A percentile compares a stretch with the other conserved stretches of the same genome.
These are phyloP conservation scores for Scelioninae gen. 2 DNA, from an alignment of 2,888 invertebrate species.

Conservation along the genomic window DNA sequence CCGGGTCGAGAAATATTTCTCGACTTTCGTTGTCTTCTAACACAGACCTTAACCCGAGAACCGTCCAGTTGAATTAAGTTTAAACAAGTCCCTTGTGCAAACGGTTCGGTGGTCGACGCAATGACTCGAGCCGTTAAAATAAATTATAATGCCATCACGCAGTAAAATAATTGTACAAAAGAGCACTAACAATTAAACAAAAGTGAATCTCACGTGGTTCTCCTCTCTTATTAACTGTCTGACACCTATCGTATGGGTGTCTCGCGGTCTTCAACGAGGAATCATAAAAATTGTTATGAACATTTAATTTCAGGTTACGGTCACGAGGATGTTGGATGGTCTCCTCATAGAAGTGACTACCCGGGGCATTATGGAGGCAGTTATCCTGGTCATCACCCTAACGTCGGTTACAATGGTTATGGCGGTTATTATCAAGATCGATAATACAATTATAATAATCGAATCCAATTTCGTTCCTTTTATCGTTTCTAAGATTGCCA, in stretches of 20 bases:
- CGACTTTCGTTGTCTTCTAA: constrained; percentile 40
- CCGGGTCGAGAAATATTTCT: constrained; percentile 42
- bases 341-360: constrained; percentile 70
- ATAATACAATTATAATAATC: constrained; percentile 31
- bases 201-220: constrained; percentile 32
- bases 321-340: constrained; percentile 70
- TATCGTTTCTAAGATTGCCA: not conserved
- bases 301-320: constrained; percentile 67
- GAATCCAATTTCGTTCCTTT: constrained; percentile 18
- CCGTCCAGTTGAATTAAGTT: constrained; percentile 2
- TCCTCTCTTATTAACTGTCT: constrained; percentile 7
- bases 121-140: constrained; percentile 5
- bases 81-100: constrained; percentile 2
- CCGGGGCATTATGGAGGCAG: constrained; percentile 54
- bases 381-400: constrained; percentile 63
- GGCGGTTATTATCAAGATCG: constrained; percentile 60
- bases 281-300: constrained; percentile 28
- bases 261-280: constrained; percentile 1
- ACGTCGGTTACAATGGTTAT: constrained; percentile 45
- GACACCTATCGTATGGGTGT: not conserved
- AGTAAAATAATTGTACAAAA: constrained; percentile 20
- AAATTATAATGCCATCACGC: constrained; percentile 21
- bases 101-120: constrained; percentile 6
- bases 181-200: constrained; percentile 14
- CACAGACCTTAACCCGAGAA: constrained; percentile 9